Percentiles rank a stretch among this genome's conserved stretches.
Conservation (phyloP, 2,797 vertebrate genomes). For the Gadopsis bispinosus region DNA sequence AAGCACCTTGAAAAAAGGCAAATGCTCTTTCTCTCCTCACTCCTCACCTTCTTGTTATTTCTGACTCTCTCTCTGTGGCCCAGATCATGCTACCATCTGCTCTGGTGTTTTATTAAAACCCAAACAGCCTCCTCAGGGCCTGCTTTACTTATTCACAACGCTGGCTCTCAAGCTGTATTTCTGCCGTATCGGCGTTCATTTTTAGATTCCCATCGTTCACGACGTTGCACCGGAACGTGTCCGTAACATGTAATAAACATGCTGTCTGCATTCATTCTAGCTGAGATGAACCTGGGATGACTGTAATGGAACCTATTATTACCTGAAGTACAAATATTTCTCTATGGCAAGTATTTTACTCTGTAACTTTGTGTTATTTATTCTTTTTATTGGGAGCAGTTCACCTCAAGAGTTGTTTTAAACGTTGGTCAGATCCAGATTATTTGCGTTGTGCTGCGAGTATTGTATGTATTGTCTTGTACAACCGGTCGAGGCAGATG, state of each 20-base stretch:
- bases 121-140: slow-evolving; percentile 44
- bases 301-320: neutral
- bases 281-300: neutral
- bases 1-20: neutral
- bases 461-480: too few relatives aligned
- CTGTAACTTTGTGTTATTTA: neutral
- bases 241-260: neutral
- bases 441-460: too few relatives aligned
- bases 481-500: too few relatives aligned
- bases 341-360: neutral
- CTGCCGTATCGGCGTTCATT: neutral
- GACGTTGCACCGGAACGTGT: neutral
- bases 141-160: slow-evolving; percentile 46
- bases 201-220: neutral
- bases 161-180: slow-evolving; percentile 15
- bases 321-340: neutral
- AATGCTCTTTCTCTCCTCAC: neutral
- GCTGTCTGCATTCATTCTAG: neutral
- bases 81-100: slow-evolving; percentile 65
- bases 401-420: neutral
- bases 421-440: too few relatives aligned
- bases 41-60: slow-evolving; percentile 20
- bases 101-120: slow-evolving; percentile 63
- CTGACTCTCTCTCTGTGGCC: slow-evolving; percentile 37
- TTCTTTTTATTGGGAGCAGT: neutral